Evolutionary conservation across 92 coral and sea anemone species (phyloP).

Genomic region (Paragorgia papillata): DNA sequence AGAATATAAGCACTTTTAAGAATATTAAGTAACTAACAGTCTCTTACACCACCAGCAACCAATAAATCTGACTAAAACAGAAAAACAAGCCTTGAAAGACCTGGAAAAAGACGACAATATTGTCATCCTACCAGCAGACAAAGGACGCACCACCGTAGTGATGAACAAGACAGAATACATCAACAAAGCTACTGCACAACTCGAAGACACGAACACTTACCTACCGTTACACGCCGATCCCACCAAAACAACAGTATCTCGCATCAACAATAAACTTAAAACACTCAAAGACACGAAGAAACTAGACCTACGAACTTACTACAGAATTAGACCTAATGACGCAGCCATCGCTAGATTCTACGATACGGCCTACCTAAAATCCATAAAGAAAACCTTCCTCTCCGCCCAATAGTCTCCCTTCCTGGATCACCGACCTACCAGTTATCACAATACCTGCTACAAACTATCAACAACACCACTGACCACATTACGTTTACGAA

Average conservation of each 20-base stretch:
- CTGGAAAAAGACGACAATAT: constrained; percentile 3
- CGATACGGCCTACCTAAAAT: constrained; percentile 5
- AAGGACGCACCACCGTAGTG: constrained; percentile 6
- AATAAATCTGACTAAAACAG: no score
- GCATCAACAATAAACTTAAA: constrained; percentile 2
- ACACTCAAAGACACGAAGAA: not conserved
- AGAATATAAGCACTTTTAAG: no score
- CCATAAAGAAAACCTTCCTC: not conserved
- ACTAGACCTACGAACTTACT: not conserved
- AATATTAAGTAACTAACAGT: no score
- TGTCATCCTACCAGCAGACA: constrained; percentile 10
- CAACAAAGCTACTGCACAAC: constrained; percentile 6
- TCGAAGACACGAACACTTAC: not conserved
- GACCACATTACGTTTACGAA: constrained; percentile 3
- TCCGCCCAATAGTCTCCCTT: no score
- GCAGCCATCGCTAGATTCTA: not conserved
- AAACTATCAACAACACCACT: constrained; percentile 12
- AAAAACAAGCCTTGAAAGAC: constrained; percentile 7
- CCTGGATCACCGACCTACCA: no score
- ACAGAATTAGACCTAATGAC: not conserved
- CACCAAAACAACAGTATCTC: not conserved
- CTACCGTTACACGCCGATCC: not conserved
- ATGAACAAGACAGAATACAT: not conserved
- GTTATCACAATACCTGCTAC: not conserved
- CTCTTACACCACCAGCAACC: no score